These are phyloP conservation scores for Sphaerophoria rueppellii DNA, from an alignment of 2,888 invertebrate genomes.

Conservation along the genomic window DNA sequence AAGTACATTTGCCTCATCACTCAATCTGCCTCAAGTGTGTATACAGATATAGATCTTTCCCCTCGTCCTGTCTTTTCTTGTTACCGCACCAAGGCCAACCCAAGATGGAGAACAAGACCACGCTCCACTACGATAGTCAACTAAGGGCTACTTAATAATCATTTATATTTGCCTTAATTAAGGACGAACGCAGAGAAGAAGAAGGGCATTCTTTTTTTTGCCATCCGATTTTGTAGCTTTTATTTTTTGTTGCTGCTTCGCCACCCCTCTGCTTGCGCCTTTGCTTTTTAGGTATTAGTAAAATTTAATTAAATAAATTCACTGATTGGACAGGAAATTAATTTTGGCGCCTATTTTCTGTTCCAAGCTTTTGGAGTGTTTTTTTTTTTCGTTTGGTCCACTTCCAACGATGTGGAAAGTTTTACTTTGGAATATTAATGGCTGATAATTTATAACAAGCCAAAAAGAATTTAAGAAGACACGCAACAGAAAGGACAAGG, in stretches of 20 bases:
- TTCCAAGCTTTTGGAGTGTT: slow-evolving; percentile 4
- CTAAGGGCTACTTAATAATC: slow-evolving; percentile 72
- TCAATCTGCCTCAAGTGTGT: slow-evolving; percentile 65
- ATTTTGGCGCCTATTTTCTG: slow-evolving; percentile 65
- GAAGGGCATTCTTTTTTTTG: slow-evolving; percentile 21
- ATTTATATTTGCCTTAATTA: slow-evolving; percentile 73
- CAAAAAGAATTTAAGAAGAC: not conserved
- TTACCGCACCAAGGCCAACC: not conserved
- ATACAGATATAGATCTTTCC: not conserved
- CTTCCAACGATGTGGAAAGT: slow-evolving; percentile 40
- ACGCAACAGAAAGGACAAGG: slow-evolving; percentile 3
- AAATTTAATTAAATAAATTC: slow-evolving; percentile 74
- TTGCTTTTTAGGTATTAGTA: slow-evolving; percentile 56
- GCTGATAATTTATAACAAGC: slow-evolving; percentile 42
- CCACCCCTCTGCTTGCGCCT: not conserved
- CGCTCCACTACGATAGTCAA: slow-evolving; percentile 64
- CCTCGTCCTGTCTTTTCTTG: not conserved
- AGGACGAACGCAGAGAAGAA: slow-evolving; percentile 51
- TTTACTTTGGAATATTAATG: slow-evolving; percentile 50
- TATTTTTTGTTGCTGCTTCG: not conserved
- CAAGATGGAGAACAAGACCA: not conserved
- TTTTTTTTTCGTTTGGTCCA: slow-evolving; percentile 11
- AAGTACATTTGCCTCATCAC: slow-evolving; percentile 69
- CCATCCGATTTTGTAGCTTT: slow-evolving; percentile 24
- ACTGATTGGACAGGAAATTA: slow-evolving; percentile 74